A percentile compares a stretch with the other conserved stretches of the same genome.
Conservation (phyloP, 2,888 invertebrate species). For the Diadegma fenestrale region DNA sequence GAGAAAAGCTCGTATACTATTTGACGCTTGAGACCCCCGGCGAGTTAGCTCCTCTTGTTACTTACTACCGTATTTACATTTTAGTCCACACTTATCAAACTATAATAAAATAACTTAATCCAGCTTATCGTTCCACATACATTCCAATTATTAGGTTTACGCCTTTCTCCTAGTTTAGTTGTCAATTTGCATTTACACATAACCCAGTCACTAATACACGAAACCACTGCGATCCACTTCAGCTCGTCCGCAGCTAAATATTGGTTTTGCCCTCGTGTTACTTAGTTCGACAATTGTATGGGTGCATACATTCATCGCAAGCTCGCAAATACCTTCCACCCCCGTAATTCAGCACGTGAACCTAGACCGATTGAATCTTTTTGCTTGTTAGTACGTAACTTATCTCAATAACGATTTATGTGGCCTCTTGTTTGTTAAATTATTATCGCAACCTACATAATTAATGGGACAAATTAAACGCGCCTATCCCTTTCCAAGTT, state of each 20-base stretch:
- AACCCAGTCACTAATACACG: not conserved
- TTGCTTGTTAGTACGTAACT: not conserved
- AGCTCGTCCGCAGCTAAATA: not conserved
- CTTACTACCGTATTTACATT: not conserved
- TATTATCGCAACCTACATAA: slow-evolving; percentile 9
- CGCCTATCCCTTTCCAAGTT: not conserved
- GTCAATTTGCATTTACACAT: slow-evolving; percentile 3
- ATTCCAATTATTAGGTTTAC: not conserved
- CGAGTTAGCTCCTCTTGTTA: not conserved
- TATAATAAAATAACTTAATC: not conserved
- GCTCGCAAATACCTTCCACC: not conserved
- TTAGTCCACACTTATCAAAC: not conserved
- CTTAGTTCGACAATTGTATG: not conserved
- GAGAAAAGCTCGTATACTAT: slow-evolving; percentile 3
- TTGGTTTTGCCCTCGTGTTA: not conserved
- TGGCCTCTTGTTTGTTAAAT: not conserved
- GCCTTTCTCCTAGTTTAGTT: not conserved
- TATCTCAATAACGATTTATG: not conserved
- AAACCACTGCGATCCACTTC: not conserved
- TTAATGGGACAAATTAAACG: not conserved
- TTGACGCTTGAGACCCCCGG: not conserved
- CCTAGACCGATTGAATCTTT: not conserved
- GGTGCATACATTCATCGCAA: not conserved
- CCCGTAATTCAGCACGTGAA: not conserved
- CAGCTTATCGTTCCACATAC: not conserved